Base-by-base conservation (phyloP, 2,113 vertebrate genomes). In the Benitochromis conjunctus region DNA sequence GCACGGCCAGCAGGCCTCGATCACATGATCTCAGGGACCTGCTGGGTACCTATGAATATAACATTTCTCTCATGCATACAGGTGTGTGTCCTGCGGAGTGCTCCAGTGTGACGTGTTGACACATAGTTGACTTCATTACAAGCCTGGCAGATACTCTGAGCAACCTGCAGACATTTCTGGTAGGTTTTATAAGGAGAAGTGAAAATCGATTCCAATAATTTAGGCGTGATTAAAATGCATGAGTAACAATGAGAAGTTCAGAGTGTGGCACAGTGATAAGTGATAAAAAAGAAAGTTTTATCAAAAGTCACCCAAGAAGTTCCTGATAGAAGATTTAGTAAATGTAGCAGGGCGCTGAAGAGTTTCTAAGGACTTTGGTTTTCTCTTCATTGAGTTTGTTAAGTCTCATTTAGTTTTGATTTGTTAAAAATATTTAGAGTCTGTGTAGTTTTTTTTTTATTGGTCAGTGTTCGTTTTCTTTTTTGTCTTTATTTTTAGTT, bases 171-270 rank as follows among this genome's bases (percentile, higher is more conserved):
- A 18, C 7, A 24, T 43, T 69, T 21, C n/a, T 41, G n/a, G 36
- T 21, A 16, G 62, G 11, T 69, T 69, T 69, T 41, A 24, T 41
- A 14, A 66, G 11, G 34, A 66, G 34, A 66, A 66, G 10, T 66
- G n/a, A 9, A 69, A 69, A 43, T 43, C 4, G 0, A 43, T 43
- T 43, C 9, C 38, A 43, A 24, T 69, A 24, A 69, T 43, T 24
- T 7, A 43, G 64, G 3, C 0, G 0, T 43, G 36, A 69, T n/a
- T 69, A 24, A 24, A 43, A 69, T 69, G 19, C 0, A 36, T 9
- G 8, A 36, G 8, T 36, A 36, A 36, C 36, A 64, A 64, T 38
- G 34, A 38, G n/a, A 38, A 64, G 60, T 13, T 64, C 34, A 38
- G 60, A 62, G 29, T 19, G 57, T 60, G 57, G 16, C 57, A 34